Base-by-base conservation (phyloP, 1,140 invertebrate species). In the Helicoverpa zea region DNA sequence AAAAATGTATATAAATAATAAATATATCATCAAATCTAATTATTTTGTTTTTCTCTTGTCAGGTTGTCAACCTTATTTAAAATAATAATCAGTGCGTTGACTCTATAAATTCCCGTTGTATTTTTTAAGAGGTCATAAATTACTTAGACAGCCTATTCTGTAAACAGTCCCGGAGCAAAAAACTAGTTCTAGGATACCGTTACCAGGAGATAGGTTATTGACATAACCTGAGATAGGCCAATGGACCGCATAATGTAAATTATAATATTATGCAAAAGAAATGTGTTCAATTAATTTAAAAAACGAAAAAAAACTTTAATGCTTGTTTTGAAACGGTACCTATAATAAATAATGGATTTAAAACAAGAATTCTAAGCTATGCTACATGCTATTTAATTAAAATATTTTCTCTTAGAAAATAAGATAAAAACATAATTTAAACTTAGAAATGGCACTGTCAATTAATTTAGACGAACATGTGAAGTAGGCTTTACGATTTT, bases 11-110 rank as follows among this genome's bases (percentile, higher is more conserved):
- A 43, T 43, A n/a, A n/a, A n/a, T n/a, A n/a, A 43, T 43, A 0
- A 5, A 43, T 43, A 5, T 43, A 43, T 29, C 18, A 14, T 29
- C 10, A 16, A 12, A 51, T 18, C 11, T 49, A 70, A 70, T 52
- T 16, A 23, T 23, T 52, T 54, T 14, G n/a, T 29, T 52, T 29
- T 23, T 18, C 49, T 14, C 14, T 12, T 59, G 5, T 70, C n/a
- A 23, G 66, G 66, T 70, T 54, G 29, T 54, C 23, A 70, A 70
- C 66, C 66, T 70, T 70, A 30, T 49, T 70, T 49, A 30, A 23
- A n/a, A n/a, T n/a, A 52, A 70, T 52, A 70, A 54, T 52, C 30
- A 18, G 47, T 14, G 35, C 63, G 47, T 47, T 49, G 63, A 64
- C 61, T 14, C 11, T 58, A 47, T n/a, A 43, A 64, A 43, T 9